Conservation (phyloP, 2,888 invertebrate genomes). For the Hoplodrina ambigua region DNA sequence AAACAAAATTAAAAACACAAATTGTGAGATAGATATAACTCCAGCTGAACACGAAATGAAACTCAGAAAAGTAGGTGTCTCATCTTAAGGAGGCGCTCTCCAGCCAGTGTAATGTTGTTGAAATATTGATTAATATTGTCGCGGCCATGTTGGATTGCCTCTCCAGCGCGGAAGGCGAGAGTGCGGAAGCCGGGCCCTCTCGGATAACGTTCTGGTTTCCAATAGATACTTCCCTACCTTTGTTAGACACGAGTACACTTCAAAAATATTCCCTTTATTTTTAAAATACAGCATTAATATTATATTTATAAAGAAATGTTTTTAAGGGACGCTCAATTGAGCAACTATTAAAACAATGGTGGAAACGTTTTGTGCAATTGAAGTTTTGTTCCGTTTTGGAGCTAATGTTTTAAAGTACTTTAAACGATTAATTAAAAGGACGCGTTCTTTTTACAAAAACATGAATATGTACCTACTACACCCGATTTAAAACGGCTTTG, state of each 20-base stretch:
- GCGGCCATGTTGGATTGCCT: constrained; percentile 87
- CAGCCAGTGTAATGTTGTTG: constrained; percentile 85
- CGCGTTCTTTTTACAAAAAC: constrained; percentile 41
- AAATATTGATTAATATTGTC: constrained; percentile 91
- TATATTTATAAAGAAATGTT: constrained; percentile 47
- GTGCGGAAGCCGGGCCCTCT: constrained; percentile 78
- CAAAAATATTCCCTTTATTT: constrained; percentile 66
- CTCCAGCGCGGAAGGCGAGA: constrained; percentile 77
- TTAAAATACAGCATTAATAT: constrained; percentile 44
- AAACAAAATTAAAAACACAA: constrained; percentile 14
- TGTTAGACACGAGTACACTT: constrained; percentile 77
- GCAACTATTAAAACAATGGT: constrained; percentile 70
- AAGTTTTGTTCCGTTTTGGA: constrained; percentile 37
- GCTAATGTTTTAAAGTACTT: constrained; percentile 53
- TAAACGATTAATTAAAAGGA: constrained; percentile 57
- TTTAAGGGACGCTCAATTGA: constrained; percentile 76
- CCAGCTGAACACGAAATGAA: constrained; percentile 53
- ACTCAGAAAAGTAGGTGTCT: constrained; percentile 80
- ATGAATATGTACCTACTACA: neutral
- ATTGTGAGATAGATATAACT: constrained; percentile 27
- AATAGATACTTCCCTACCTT: constrained; percentile 81
- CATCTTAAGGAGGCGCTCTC: constrained; percentile 80
- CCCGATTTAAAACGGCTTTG: neutral
- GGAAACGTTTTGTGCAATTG: constrained; percentile 38
- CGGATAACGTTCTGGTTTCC: constrained; percentile 79